Conservation (phyloP, 1,140 invertebrate genomes). For the Caenorhabditis brenneri region DNA sequence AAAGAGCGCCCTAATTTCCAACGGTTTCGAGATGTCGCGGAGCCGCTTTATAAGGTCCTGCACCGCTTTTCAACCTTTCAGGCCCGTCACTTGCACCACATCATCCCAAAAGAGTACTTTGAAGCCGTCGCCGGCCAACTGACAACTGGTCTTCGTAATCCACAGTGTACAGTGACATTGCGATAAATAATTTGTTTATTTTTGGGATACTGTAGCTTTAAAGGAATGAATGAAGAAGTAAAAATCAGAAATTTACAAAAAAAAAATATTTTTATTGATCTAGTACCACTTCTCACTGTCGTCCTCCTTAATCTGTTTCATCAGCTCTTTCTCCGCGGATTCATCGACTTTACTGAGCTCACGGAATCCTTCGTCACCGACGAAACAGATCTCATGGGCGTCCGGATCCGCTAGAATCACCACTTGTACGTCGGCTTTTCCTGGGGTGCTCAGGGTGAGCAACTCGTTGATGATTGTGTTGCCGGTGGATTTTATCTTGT, state of each 20-base stretch:
- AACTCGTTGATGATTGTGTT: slow-evolving; percentile 85
- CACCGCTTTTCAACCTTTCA: too few species aligned
- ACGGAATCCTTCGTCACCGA: slow-evolving; percentile 90
- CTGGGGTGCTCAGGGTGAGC: slow-evolving; percentile 89
- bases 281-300: slow-evolving; percentile 58
- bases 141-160: too few species aligned
- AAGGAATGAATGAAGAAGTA: too few species aligned
- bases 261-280: not conserved
- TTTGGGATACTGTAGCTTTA: too few species aligned
- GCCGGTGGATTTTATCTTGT: slow-evolving; percentile 78
- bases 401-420: slow-evolving; percentile 95
- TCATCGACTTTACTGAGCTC: slow-evolving; percentile 86
- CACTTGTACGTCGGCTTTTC: slow-evolving; percentile 91
- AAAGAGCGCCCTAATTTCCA: too few species aligned
- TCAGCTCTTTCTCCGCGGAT: slow-evolving; percentile 80
- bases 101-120: too few species aligned
- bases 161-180: too few species aligned
- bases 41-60: too few species aligned
- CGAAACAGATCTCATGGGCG: slow-evolving; percentile 97
- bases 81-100: too few species aligned
- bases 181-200: too few species aligned
- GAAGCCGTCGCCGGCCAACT: too few species aligned
- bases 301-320: slow-evolving; percentile 78
- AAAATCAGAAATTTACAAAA: not conserved
- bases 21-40: too few species aligned